A percentile compares a stretch with the other conserved stretches of the same genome.
These are phyloP conservation scores for Serrognathus titanus DNA, from an alignment of 2,888 invertebrate species.

Conservation along the genomic window DNA sequence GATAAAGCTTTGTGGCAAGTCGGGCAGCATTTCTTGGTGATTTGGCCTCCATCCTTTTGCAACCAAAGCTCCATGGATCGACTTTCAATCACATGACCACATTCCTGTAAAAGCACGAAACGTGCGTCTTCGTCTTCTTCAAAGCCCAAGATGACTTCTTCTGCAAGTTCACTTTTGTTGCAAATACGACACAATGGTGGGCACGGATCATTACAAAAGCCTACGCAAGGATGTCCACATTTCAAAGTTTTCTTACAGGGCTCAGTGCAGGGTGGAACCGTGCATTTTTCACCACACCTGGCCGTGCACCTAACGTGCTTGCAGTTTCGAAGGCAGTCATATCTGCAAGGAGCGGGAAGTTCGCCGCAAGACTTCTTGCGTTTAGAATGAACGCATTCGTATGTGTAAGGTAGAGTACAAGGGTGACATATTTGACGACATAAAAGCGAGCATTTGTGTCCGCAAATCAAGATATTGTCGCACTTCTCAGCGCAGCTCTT, in stretches of 20 bases:
- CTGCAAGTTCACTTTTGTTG: conserved; percentile 50
- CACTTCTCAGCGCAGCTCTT: conserved; percentile 56
- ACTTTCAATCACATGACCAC: conserved; percentile 52
- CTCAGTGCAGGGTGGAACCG: conserved; percentile 48
- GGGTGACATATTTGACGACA: conserved; percentile 53
- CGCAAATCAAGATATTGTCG: conserved; percentile 57
- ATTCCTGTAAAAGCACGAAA: conserved; percentile 56
- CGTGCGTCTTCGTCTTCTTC: conserved; percentile 56
- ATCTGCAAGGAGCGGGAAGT: conserved; percentile 43
- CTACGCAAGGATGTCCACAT: conserved; percentile 65
- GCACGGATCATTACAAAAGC: conserved; percentile 69
- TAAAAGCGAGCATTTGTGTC: conserved; percentile 58
- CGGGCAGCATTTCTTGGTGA: conserved; percentile 52
- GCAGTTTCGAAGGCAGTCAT: conserved; percentile 45
- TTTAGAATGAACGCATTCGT: conserved; percentile 51
- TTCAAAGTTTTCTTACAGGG: conserved; percentile 44
- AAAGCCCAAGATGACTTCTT: conserved; percentile 45
- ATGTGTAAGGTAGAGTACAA: conserved; percentile 3
- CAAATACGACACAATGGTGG: conserved; percentile 59
- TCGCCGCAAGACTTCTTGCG: conserved; percentile 50
- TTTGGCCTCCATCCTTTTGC: conserved; percentile 29
- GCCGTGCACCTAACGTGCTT: conserved; percentile 51
- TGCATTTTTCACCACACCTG: conserved; percentile 51
- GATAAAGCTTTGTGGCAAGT: conserved; percentile 58
- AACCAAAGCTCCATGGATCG: conserved; percentile 48